Conservation (phyloP, 2,888 invertebrate genomes). For the Linnaemya vulpina region DNA sequence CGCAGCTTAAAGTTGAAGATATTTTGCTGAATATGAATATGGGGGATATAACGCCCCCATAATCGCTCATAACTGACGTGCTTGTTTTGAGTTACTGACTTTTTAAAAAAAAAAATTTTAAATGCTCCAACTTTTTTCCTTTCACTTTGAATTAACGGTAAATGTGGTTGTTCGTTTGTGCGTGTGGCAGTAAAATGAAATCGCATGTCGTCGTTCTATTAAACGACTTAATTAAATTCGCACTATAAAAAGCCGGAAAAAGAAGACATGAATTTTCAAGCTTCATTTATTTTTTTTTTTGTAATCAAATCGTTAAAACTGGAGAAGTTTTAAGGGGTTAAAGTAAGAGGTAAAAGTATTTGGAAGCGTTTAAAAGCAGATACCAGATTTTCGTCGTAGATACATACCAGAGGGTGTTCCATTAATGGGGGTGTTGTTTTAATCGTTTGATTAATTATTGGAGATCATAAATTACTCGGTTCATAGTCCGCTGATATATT, state of each 20-base stretch:
- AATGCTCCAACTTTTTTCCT: neutral
- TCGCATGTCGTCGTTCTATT: constrained; percentile 8
- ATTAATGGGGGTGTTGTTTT: no score
- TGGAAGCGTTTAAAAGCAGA: neutral
- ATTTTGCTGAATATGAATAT: constrained; percentile 35
- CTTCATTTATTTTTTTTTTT: constrained; percentile 20
- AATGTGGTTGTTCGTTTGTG: neutral
- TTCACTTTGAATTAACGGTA: neutral
- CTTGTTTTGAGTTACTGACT: constrained; percentile 3
- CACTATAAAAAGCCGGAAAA: constrained; percentile 16
- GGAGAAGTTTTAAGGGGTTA: no score
- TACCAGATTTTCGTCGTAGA: no score
- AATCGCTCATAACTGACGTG: constrained; percentile 26
- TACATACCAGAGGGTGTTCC: no score
- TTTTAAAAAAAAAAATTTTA: no score
- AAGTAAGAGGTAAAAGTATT: neutral
- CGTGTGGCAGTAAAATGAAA: neutral
- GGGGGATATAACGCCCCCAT: constrained; percentile 14
- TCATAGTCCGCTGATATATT: no score
- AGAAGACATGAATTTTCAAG: neutral
- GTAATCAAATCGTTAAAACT: no score
- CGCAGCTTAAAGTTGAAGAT: constrained; percentile 20
- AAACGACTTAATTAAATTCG: constrained; percentile 55
- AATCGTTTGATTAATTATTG: no score
- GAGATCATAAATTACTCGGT: no score